These are phyloP conservation scores for Sakesphorus luctuosus DNA, from an alignment of 2,113 vertebrate species.

Conservation along the genomic window DNA sequence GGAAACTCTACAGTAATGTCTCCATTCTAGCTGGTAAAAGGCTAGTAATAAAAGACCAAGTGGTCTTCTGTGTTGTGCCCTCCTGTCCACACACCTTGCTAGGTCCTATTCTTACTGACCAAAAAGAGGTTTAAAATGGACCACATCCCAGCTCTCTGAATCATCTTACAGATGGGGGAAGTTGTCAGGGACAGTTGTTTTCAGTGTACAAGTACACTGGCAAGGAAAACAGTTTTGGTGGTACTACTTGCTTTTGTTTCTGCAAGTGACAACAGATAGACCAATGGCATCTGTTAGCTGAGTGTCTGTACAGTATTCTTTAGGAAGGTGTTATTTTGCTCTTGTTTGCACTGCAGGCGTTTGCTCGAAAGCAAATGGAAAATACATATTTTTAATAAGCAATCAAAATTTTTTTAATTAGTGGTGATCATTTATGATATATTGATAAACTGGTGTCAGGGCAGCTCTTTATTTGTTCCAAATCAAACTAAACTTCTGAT, in stretches of 20 bases:
- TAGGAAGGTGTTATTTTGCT: not conserved
- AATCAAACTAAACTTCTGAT: not conserved
- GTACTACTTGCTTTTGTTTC: not conserved
- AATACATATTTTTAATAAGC: not conserved
- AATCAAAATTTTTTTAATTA: not conserved
- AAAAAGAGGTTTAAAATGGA: not conserved
- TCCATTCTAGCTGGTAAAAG: not conserved
- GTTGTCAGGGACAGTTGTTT: not conserved
- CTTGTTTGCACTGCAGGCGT: not conserved
- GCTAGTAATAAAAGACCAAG: not conserved
- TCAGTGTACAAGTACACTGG: not conserved
- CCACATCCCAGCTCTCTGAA: not conserved
- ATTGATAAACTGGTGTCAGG: not conserved
- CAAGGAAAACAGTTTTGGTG: not conserved
- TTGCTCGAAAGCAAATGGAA: not conserved
- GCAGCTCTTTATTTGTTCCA: not conserved
- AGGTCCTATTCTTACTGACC: not conserved
- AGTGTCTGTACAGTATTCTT: not conserved
- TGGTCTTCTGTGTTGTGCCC: not conserved
- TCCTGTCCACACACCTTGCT: not conserved
- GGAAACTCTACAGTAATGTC: accelerated
- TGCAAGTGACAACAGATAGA: not conserved
- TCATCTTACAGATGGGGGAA: not conserved
- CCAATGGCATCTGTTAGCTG: not conserved
- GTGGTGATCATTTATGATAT: not conserved